Percentiles rank a stretch among this genome's conserved stretches.
phyloP scores from a whole-genome alignment of 2,888 invertebrate genomes.

The Meiosimyza decipiens region DNA sequence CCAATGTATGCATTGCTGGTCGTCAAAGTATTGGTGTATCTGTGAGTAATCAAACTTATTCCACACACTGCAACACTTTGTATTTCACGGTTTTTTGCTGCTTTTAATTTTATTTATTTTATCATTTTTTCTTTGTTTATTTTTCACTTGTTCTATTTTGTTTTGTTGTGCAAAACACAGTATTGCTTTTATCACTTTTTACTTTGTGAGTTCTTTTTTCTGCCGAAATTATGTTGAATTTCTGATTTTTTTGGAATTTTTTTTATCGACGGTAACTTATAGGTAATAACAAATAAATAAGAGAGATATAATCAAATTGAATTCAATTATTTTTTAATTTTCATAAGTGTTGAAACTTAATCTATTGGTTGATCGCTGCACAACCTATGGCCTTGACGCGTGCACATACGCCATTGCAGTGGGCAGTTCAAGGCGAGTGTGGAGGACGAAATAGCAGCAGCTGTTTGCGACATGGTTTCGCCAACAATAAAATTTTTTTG shows the following conservation, averaged over 20 bases:
- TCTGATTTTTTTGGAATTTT: conserved; percentile 1
- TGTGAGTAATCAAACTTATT: not conserved
- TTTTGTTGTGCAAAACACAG: conserved; percentile 1
- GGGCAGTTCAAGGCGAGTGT: not conserved
- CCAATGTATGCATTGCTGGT: too few species aligned
- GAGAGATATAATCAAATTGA: not conserved
- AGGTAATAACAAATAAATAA: not conserved
- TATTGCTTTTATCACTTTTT: conserved; percentile 13
- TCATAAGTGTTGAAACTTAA: conserved; percentile 30
- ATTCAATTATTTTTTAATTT: not conserved
- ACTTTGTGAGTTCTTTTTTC: not conserved
- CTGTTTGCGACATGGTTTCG: too few species aligned
- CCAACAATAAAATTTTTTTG: not conserved
- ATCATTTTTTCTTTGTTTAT: conserved; percentile 1
- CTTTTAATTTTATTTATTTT: conserved; percentile 14
- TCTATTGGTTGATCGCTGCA: not conserved
- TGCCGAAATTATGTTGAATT: conserved; percentile 4
- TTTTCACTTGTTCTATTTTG: conserved; percentile 3
- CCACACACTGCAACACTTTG: too few species aligned
- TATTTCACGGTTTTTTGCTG: too few species aligned
- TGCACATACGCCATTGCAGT: not conserved
- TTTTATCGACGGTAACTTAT: not conserved
- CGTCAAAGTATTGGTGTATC: not conserved
- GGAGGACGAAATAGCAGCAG: not conserved
- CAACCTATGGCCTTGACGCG: conserved; percentile 23